A percentile compares a stretch with the other conserved stretches of the same genome.
These are phyloP conservation scores for Erebia aethiops DNA, from an alignment of 2,888 invertebrate genomes.

Conservation along the genomic window DNA sequence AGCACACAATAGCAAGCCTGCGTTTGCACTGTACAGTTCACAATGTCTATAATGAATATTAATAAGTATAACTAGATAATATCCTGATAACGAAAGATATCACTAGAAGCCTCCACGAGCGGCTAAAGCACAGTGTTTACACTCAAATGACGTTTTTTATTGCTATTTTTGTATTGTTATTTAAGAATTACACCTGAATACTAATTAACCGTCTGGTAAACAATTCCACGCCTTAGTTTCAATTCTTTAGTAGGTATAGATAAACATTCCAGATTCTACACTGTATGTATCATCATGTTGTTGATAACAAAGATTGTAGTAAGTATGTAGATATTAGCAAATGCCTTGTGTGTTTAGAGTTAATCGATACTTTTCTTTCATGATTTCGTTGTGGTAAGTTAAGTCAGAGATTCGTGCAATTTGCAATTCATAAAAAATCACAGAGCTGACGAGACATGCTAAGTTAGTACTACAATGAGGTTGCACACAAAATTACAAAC, in stretches of 20 bases:
- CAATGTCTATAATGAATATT: slow-evolving; percentile 65
- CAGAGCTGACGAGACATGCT: slow-evolving; percentile 28
- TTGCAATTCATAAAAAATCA: slow-evolving; percentile 1
- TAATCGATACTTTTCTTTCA: neutral
- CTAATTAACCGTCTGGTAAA: neutral
- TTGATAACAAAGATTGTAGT: slow-evolving; percentile 10
- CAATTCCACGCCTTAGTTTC: slow-evolving; percentile 2
- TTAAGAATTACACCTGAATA: neutral
- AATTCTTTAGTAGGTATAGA: neutral
- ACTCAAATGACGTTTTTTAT: slow-evolving; percentile 13
- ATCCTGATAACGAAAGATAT: slow-evolving; percentile 74
- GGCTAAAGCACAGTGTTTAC: slow-evolving; percentile 33
- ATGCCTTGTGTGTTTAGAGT: neutral
- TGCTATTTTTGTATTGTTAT: slow-evolving; percentile 9
- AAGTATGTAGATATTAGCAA: neutral
- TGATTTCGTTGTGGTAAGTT: neutral
- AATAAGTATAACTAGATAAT: slow-evolving; percentile 72
- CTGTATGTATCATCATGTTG: neutral
- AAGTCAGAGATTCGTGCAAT: neutral
- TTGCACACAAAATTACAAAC: slow-evolving; percentile 48
- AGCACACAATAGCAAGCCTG: slow-evolving; percentile 51
- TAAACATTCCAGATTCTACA: slow-evolving; percentile 1
- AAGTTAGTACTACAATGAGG: slow-evolving; percentile 26
- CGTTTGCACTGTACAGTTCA: slow-evolving; percentile 63
- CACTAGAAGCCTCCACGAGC: slow-evolving; percentile 65